Evolutionary conservation across 2,888 invertebrate species (phyloP).

Genomic region (Kryphioiulus occultus): DNA sequence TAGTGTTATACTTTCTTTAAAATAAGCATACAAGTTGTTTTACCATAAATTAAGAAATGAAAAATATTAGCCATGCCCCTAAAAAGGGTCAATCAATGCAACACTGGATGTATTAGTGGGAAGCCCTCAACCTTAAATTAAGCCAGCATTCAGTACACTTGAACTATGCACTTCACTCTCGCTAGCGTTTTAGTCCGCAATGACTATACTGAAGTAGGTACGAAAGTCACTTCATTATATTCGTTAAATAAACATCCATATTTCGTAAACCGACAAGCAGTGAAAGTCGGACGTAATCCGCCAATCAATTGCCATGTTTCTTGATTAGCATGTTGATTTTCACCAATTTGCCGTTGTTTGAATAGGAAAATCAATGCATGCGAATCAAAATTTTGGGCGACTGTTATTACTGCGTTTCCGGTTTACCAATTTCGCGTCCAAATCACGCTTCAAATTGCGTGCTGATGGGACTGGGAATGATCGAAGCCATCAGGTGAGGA

Average conservation of each 20-base stretch:
- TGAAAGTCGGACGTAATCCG: not conserved
- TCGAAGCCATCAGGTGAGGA: constrained; percentile 86
- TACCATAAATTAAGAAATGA: no score
- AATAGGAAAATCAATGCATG: constrained; percentile 92
- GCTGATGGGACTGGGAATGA: constrained; percentile 96
- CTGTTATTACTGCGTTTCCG: constrained; percentile 95
- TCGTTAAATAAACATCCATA: not conserved
- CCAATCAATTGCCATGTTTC: not conserved
- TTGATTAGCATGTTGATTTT: not conserved
- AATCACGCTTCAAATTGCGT: constrained; percentile 96
- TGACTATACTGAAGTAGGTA: no score
- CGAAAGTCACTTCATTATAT: not conserved
- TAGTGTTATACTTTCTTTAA: no score
- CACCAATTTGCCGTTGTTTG: constrained; percentile 54
- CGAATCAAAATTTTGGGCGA: constrained; percentile 95
- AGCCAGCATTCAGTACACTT: no score
- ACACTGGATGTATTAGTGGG: no score
- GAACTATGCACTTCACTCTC: no score
- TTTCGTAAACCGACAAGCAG: not conserved
- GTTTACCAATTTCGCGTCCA: constrained; percentile 88
- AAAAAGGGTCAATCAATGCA: no score
- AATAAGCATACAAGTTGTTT: no score
- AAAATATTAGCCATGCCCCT: no score
- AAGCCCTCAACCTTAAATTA: no score
- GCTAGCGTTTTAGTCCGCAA: no score